Evolutionary conservation across 2,113 vertebrate genomes (phyloP), one percentile per base, ranked within the genome.

Genomic region (Podarcis cretensis): DNA sequence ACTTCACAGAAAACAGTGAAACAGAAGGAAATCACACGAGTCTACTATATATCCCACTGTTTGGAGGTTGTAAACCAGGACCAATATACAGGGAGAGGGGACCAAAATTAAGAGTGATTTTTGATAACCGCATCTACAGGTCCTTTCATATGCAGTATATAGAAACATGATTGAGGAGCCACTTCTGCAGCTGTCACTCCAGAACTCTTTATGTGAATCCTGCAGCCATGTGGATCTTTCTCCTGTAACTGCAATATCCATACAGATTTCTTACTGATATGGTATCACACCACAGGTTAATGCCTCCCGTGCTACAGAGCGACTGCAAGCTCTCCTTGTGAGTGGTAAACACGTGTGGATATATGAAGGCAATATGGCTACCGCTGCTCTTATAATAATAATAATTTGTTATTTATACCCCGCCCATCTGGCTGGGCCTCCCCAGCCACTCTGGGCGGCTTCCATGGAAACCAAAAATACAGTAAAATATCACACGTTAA

Each of bases 301-400:
- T 83, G 3, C 71, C 4, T 73, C 0, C 0, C 23, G 16, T n/a
- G 6, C n/a, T 69, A 57, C 30, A 66, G 74, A 21, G 74, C 3
- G 35, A 40, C 74, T 37, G 13, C 32, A 65, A 12, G 27, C 6
- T 48, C 35, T 27, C 18, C 37, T n/a, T 76, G 74, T 78, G 14
- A 40, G 32, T 5, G 43, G 1, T n/a, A 25, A 43, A 21, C 2
- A 18, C 57, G n/a, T 59, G 14, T 25, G n/a, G 65, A 6, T 35
- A 54, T 40, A 40, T 43, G 13, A 83, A 68, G 63, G 5, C 32
- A 40, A 21, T 1, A 54, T 30, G 27, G 25, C 37, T 71, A 25
- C n/a, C 3, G 21, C 69, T 9, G 37, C 23, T 27, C 10, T n/a
- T 6, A n/a, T n/a, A n/a, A n/a, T n/a, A n/a, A n/a, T n/a, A n/a